Evolutionary conservation across 2,888 invertebrate species (phyloP), one percentile per base, ranked within the genome.

Genomic region (Parapristionchus giblindavisi): DNA sequence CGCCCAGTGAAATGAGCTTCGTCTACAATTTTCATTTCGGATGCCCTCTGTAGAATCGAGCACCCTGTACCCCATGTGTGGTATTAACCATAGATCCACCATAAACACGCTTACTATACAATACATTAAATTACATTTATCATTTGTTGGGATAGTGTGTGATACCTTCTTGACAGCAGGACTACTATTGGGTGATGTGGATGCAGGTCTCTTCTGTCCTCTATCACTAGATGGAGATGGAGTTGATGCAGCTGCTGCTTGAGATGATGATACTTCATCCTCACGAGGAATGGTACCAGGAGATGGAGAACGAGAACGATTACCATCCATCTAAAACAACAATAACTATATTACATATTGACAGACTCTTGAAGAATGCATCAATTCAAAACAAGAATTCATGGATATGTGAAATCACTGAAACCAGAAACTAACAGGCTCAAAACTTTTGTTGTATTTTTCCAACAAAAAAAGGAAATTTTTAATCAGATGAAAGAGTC

Each of bases 241-340:
- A 5, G 70, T 27, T n/a, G 70, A 32, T 17, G 68, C 68, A 0
- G 48, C 65, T 1, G 68, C 32, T n/a, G 54, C 66, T 58, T 80
- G 81, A 1, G 80, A 80, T 21, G 83, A 83, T 5, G 79, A 78
- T 29, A 82, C 83, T 75, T 82, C 83, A 51, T 82, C 81, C 3
- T 81, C 83, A 40, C 81, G 40, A 40, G 66, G n/a, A 76, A 79
- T 11, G 73, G 77, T 60, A 51, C 79, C 79, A 21, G 76, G 75
- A 27, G 78, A 76, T 66, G 78, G 77, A 34, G 79, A 75, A 32
- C 78, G 77, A 32, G 77, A 77, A 56, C 71, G 61, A 29, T 36
- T 36, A n/a, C 66, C 66, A 70, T 66, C 75, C 32, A 38, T 70
- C 76, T 76, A 61, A 36, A 17, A 61, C 36, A 11, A 61, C 36